These are phyloP conservation scores for Syndactyla subalaris DNA, from an alignment of 2,797 vertebrate genomes.

Conservation along the genomic window DNA sequence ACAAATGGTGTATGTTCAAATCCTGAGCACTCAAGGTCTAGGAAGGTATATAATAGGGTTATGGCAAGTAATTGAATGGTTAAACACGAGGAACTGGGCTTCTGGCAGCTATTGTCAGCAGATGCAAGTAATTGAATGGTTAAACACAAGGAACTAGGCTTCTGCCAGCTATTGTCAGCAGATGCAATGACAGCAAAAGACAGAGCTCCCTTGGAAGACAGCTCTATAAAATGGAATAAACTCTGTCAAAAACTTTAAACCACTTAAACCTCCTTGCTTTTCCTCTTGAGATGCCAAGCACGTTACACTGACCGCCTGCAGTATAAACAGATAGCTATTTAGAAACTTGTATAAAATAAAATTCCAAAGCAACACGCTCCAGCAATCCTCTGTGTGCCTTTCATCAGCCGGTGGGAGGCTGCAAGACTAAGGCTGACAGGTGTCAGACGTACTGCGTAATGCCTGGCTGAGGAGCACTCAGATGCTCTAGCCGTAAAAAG, in stretches of 20 bases:
- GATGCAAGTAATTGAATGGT: not conserved
- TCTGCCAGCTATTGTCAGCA: not conserved
- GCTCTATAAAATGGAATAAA: not conserved
- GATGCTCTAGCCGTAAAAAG: not conserved
- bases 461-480: not conserved
- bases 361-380: not conserved
- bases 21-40: not conserved
- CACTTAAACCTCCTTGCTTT: not conserved
- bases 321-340: slow-evolving; percentile 11
- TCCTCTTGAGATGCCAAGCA: not conserved
- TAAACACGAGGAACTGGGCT: not conserved
- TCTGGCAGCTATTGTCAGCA: not conserved
- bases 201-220: slow-evolving; percentile 1
- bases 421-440: not conserved
- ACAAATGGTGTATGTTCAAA: not conserved
- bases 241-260: not conserved
- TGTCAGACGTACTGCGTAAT: not conserved
- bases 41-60: not conserved
- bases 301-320: not conserved
- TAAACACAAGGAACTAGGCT: not conserved
- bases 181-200: not conserved
- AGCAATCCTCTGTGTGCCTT: not conserved
- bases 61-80: not conserved
- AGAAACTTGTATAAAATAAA: slow-evolving; percentile 11
- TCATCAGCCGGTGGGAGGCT: not conserved